Conservation (phyloP, 2,888 invertebrate genomes). For the Dasypolia templi region DNA sequence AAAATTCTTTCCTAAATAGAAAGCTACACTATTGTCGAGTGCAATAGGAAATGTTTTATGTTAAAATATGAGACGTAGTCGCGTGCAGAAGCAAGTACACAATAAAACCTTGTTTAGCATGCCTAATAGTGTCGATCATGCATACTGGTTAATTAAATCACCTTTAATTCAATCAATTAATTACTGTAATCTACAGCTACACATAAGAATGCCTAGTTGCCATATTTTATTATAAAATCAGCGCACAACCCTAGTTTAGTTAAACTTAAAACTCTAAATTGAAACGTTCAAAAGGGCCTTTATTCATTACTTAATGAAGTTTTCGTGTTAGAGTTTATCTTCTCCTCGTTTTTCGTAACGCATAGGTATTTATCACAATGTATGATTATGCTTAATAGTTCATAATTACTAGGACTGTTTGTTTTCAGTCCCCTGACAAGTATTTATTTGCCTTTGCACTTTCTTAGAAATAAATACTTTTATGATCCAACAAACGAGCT, state of each 20-base stretch:
- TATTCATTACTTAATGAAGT: conserved; percentile 24
- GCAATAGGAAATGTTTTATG: not conserved
- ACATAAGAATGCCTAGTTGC: not conserved
- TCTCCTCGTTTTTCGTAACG: not conserved
- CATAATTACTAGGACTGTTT: not conserved
- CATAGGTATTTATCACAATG: not conserved
- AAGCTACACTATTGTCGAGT: not conserved
- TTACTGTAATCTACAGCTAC: not conserved
- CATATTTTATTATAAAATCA: not conserved
- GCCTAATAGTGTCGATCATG: too few relatives aligned
- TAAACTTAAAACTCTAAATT: conserved; percentile 39
- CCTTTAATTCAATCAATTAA: not conserved
- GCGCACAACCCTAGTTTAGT: conserved; percentile 2
- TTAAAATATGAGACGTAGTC: not conserved
- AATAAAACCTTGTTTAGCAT: too few relatives aligned
- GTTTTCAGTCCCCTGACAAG: not conserved
- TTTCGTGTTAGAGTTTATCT: not conserved
- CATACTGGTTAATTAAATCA: too few relatives aligned
- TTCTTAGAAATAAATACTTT: not conserved
- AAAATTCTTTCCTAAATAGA: not conserved
- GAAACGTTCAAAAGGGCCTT: conserved; percentile 22
- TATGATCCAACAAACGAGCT: not conserved
- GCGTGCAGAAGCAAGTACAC: too few relatives aligned
- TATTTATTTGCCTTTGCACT: not conserved
- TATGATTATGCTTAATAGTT: not conserved